Conservation (phyloP, 92 coral and sea anemone genomes). For the Siderastrea radians region DNA sequence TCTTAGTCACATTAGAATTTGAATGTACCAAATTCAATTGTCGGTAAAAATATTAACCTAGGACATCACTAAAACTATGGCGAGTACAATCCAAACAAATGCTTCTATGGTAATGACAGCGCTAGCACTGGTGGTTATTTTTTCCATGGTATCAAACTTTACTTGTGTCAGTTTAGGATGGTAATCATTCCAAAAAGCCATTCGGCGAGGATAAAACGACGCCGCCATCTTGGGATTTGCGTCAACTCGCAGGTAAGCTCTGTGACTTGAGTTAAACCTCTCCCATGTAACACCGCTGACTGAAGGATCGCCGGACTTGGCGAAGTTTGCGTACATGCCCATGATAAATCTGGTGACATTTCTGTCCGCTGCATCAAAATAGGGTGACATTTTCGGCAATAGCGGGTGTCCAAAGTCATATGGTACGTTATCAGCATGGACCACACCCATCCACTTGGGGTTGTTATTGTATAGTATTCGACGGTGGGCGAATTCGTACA, state of each 20-base stretch:
- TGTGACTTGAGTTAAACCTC: too few relatives aligned
- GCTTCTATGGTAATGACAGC: too few relatives aligned
- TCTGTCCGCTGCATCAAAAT: conserved; percentile 34
- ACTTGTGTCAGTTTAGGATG: conserved; percentile 40
- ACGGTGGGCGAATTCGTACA: too few relatives aligned
- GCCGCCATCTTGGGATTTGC: too few relatives aligned
- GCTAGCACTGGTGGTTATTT: background rate
- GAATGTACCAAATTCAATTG: too few relatives aligned
- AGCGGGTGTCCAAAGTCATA: background rate
- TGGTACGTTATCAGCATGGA: background rate
- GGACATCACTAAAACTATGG: background rate
- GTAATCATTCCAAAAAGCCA: too few relatives aligned
- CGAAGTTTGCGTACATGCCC: conserved; percentile 42
- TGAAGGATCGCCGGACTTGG: too few relatives aligned
- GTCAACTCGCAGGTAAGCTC: too few relatives aligned
- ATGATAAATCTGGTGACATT: conserved; percentile 39
- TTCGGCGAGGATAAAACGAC: too few relatives aligned
- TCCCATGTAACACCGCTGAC: too few relatives aligned
- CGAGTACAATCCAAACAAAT: background rate
- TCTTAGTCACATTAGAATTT: too few relatives aligned
- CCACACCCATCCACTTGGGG: conserved; percentile 28
- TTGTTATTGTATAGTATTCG: background rate
- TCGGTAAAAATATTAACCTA: too few relatives aligned
- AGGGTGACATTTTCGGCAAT: background rate
- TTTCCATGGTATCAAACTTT: conserved; percentile 8